Conservation (phyloP, 2,797 vertebrate species). For the Melanotaenia parkinsoni region DNA sequence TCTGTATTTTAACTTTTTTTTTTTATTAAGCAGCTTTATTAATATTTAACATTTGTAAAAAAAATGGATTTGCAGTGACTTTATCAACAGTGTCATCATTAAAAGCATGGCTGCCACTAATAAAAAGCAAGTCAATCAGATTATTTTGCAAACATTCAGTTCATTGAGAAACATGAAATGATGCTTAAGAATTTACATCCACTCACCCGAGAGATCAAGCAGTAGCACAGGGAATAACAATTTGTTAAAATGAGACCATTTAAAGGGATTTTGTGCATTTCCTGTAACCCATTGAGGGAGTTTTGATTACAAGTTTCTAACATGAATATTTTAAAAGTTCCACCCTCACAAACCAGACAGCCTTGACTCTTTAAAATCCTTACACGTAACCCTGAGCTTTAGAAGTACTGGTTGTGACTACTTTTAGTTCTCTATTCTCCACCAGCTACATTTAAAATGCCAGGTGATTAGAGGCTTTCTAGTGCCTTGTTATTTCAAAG, state of each 20-base stretch:
- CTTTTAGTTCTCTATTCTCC: slow-evolving; percentile 51
- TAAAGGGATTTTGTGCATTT: not conserved
- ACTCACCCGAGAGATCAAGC: not conserved
- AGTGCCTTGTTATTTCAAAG: slow-evolving; percentile 67
- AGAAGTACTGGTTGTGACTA: slow-evolving; percentile 29
- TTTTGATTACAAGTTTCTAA: slow-evolving; percentile 19
- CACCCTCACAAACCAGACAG: slow-evolving; percentile 15
- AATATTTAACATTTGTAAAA: slow-evolving; percentile 1
- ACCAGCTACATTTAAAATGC: slow-evolving; percentile 53
- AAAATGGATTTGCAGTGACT: not conserved
- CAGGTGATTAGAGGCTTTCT: slow-evolving; percentile 69
- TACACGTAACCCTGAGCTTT: slow-evolving; percentile 16
- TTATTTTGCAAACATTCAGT: slow-evolving; percentile 2
- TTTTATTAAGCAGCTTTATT: not conserved
- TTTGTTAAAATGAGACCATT: not conserved
- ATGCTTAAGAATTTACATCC: not conserved
- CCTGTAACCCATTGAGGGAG: not conserved
- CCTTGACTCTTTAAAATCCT: slow-evolving; percentile 22
- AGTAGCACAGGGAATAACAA: slow-evolving; percentile 6
- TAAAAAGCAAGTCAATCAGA: not conserved
- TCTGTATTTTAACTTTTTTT: slow-evolving; percentile 5
- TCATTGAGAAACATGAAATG: slow-evolving; percentile 3
- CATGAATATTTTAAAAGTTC: slow-evolving; percentile 41
- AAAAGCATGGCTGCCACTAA: slow-evolving; percentile 4
- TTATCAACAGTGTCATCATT: not conserved